phyloP scores from a whole-genome alignment of 2,888 invertebrate genomes.

The Phytoseiulus persimilis region DNA sequence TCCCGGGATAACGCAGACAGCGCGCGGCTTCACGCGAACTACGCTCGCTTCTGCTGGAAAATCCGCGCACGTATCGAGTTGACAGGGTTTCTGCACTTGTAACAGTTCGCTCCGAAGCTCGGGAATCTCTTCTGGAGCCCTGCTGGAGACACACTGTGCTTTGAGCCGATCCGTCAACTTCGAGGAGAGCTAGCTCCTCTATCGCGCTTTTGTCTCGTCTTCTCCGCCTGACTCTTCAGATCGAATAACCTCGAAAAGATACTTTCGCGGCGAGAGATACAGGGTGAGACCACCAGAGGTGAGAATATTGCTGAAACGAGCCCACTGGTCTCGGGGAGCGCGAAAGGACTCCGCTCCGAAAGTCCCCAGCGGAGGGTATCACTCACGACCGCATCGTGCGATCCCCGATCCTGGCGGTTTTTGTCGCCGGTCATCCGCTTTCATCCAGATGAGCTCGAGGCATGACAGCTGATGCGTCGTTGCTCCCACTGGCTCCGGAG shows the following conservation, averaged over 20 bases:
- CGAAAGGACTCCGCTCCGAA: too few relatives aligned
- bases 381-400: not conserved
- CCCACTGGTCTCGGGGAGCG: not conserved
- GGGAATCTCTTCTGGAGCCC: not conserved
- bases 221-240: not conserved
- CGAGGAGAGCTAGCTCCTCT: not conserved
- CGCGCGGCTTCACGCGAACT: not conserved
- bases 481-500: too few relatives aligned
- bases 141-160: not conserved
- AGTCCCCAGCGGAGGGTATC: too few relatives aligned
- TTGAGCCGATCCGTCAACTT: not conserved
- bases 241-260: not conserved
- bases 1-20: not conserved
- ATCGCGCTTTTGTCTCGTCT: not conserved
- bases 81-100: not conserved
- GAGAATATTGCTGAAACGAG: not conserved
- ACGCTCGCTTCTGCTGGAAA: not conserved
- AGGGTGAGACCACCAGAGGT: not conserved
- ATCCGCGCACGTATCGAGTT: not conserved
- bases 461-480: too few relatives aligned
- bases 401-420: too few relatives aligned
- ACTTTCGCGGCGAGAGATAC: not conserved
- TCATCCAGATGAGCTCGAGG: too few relatives aligned
- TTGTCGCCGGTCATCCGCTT: too few relatives aligned
- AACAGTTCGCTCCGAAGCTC: not conserved